phyloP scores from a whole-genome alignment of 2,888 invertebrate genomes.

The Cephus nigrinus region DNA sequence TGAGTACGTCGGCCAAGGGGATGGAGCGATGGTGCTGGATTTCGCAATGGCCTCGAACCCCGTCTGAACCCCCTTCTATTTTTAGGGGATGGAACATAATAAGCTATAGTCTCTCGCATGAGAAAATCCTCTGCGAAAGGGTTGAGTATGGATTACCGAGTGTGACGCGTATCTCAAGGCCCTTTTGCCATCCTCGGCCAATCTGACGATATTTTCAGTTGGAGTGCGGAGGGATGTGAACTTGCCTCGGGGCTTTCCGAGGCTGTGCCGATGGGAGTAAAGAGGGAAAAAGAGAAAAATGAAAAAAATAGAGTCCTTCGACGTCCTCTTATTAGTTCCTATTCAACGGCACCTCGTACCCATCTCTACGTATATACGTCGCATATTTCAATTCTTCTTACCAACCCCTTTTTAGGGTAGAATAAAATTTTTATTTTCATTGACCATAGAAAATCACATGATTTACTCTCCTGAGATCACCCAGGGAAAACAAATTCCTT shows the following conservation, averaged over 20 bases:
- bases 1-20: neutral
- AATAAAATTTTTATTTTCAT: neutral
- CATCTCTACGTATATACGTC: neutral
- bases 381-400: neutral
- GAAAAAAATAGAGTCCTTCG: neutral
- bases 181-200: neutral
- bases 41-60: neutral
- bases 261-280: neutral
- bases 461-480: neutral
- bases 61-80: slow-evolving; percentile 6
- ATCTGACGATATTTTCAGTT: neutral
- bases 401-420: neutral
- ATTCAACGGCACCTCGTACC: neutral
- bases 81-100: slow-evolving; percentile 13
- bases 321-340: neutral
- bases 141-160: slow-evolving; percentile 1
- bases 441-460: neutral
- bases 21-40: neutral
- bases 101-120: slow-evolving; percentile 17
- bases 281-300: neutral
- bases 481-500: neutral
- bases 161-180: neutral
- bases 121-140: neutral
- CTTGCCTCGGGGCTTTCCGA: neutral
- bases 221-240: neutral